Conservation (phyloP, 2,113 vertebrate genomes). For the Emydura subglobosa region DNA sequence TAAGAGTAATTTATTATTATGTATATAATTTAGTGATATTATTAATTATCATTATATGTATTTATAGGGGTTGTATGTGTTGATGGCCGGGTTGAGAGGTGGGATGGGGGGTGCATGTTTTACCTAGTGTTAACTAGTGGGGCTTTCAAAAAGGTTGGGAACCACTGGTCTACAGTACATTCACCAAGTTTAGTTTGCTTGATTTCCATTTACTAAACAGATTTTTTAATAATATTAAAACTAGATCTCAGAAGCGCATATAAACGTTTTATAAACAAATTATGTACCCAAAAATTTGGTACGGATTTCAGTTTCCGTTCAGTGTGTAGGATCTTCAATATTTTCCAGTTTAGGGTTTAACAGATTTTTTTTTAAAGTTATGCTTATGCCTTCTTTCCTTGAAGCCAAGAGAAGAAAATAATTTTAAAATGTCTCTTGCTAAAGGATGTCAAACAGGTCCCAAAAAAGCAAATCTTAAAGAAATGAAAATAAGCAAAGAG, state of each 20-base stretch:
- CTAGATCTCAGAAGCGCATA: background rate
- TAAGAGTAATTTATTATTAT: too few species aligned
- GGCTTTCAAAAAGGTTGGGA: too few species aligned
- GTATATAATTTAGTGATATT: too few species aligned
- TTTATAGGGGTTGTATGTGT: too few species aligned
- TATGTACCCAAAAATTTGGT: fast-evolving
- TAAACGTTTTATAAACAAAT: background rate
- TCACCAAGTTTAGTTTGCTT: background rate
- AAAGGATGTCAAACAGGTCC: background rate
- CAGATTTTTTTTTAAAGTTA: background rate
- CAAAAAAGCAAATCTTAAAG: background rate
- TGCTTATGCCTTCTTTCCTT: background rate
- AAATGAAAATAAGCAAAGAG: background rate
- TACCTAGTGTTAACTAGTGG: too few species aligned
- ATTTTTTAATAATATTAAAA: background rate
- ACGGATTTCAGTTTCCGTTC: background rate
- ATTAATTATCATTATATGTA: too few species aligned
- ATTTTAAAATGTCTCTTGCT: background rate
- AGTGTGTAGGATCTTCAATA: background rate
- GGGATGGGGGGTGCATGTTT: too few species aligned
- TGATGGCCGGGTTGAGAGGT: too few species aligned
- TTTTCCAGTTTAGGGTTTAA: background rate
- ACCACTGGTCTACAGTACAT: background rate
- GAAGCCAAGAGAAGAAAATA: background rate
- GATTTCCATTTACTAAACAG: fast-evolving